These are phyloP conservation scores for Paedocypris sp. DNA, from an alignment of 2,113 vertebrate species.

Conservation along the genomic window DNA sequence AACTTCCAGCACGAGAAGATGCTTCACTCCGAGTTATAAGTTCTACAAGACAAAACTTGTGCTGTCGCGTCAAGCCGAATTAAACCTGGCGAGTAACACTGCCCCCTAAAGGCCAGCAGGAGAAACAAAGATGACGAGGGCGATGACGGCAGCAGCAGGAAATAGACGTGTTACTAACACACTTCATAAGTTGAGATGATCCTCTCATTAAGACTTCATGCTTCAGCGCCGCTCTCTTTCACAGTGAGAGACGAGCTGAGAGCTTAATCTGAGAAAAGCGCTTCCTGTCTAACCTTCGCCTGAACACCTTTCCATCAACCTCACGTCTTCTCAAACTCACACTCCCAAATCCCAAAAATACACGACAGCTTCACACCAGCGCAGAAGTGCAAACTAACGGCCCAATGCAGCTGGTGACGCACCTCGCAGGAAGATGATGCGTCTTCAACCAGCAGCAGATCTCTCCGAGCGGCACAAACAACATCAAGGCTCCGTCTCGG, in stretches of 20 bases:
- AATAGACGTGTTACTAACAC: conserved; percentile 22
- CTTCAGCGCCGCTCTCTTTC: conserved; percentile 4
- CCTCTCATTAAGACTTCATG: conserved; percentile 32
- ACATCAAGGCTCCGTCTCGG: background rate
- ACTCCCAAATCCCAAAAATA: background rate
- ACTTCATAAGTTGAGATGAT: conserved; percentile 33
- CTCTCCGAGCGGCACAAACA: background rate
- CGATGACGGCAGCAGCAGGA: conserved; percentile 11
- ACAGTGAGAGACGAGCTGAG: background rate
- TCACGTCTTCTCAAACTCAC: background rate
- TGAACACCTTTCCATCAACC: conserved; percentile 9
- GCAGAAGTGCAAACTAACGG: background rate
- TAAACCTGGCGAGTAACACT: too few relatives aligned
- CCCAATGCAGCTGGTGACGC: conserved; percentile 1
- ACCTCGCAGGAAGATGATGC: conserved; percentile 18
- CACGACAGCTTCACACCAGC: background rate
- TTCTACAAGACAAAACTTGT: too few relatives aligned
- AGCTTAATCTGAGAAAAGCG: background rate
- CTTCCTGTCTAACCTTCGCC: conserved; percentile 16
- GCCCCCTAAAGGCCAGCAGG: background rate
- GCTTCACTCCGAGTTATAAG: too few relatives aligned
- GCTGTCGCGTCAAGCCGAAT: too few relatives aligned
- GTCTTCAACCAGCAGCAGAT: background rate
- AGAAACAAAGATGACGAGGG: conserved; percentile 15
- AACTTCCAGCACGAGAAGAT: too few relatives aligned